Evolutionary conservation across 2,113 vertebrate genomes (phyloP).

Genomic region (Strix aluco): DNA sequence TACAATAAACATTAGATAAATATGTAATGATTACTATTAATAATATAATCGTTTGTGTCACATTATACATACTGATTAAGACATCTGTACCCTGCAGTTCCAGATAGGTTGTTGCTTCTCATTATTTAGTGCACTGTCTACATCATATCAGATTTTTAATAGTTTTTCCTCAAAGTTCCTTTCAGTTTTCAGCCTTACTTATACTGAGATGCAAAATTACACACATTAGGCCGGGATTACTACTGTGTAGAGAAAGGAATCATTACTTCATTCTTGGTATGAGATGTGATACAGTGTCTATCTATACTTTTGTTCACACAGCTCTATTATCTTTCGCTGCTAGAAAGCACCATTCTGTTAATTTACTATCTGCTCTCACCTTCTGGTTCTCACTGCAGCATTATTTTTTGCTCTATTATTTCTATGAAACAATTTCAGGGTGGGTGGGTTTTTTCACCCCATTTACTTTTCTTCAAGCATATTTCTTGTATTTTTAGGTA

Average conservation of each 20-base stretch:
- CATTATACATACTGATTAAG: neutral
- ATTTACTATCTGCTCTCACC: neutral
- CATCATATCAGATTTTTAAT: neutral
- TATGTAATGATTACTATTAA: neutral
- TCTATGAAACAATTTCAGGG: neutral
- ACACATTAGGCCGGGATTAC: neutral
- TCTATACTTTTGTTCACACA: neutral
- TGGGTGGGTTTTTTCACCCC: rapidly evolving
- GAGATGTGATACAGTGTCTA: neutral
- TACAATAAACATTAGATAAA: neutral
- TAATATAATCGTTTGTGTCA: neutral
- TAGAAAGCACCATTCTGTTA: neutral
- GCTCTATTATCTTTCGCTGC: neutral
- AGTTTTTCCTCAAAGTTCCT: neutral
- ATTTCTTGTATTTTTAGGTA: neutral
- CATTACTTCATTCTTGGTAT: neutral
- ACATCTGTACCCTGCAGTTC: neutral
- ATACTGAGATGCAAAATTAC: neutral
- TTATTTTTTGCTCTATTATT: neutral
- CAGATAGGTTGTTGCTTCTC: neutral
- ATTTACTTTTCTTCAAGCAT: neutral
- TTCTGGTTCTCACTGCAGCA: neutral
- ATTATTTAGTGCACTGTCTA: neutral
- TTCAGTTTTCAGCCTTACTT: neutral
- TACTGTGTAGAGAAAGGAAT: neutral